A percentile compares a stretch with the other conserved stretches of the same genome.
phyloP scores from a whole-genome alignment of 2,113 vertebrate genomes.

The Balaeniceps rex region DNA sequence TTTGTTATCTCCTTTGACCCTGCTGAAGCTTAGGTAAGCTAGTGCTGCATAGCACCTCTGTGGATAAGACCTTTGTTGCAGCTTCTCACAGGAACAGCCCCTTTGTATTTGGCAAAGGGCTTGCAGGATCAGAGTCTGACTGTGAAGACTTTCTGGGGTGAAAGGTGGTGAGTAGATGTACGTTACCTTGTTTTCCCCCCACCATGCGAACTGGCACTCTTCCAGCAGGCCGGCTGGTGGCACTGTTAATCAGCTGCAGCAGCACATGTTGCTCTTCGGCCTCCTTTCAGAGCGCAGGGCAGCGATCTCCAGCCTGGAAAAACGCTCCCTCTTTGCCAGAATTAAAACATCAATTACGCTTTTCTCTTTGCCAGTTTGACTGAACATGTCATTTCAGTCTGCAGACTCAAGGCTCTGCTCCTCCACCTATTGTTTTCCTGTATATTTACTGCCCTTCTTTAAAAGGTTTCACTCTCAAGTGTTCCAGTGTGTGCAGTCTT shows the following conservation, averaged over 20 bases:
- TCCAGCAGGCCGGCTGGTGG: slow-evolving; percentile 45
- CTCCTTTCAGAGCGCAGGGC: background rate
- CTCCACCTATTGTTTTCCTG: background rate
- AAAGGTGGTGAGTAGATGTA: background rate
- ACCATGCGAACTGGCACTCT: background rate
- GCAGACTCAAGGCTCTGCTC: background rate
- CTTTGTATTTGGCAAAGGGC: background rate
- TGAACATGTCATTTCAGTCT: background rate
- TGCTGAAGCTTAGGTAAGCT: background rate
- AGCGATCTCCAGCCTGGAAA: background rate
- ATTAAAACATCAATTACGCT: background rate
- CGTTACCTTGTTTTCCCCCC: background rate
- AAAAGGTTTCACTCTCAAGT: background rate
- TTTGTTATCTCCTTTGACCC: background rate
- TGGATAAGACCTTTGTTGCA: background rate
- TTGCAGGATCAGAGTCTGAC: background rate
- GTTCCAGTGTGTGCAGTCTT: background rate
- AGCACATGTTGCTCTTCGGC: background rate
- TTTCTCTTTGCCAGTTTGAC: background rate
- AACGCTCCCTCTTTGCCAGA: background rate
- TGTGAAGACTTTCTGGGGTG: background rate
- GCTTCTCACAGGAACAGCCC: background rate
- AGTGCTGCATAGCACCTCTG: background rate
- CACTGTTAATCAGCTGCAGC: slow-evolving; percentile 42
- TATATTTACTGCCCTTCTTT: background rate